A percentile compares a stretch with the other conserved stretches of the same genome.
phyloP scores from a whole-genome alignment of 2,888 invertebrate species.

The Pristionchus fissidentatus region DNA sequence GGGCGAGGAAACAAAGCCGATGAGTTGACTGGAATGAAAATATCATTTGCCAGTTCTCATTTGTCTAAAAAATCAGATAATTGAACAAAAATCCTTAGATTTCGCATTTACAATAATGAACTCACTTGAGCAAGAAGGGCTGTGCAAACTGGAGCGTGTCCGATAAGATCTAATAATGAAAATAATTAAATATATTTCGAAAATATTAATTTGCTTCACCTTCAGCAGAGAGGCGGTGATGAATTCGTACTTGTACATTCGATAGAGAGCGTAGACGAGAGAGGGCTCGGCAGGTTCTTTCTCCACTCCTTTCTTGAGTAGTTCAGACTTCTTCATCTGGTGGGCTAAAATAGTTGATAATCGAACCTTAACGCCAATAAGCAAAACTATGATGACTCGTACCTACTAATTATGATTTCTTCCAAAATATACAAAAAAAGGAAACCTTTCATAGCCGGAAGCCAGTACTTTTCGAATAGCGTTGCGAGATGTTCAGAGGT shows the following conservation, averaged over 20 bases:
- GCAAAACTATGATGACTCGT: too few relatives aligned
- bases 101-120: background rate
- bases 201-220: slow-evolving; percentile 1
- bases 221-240: slow-evolving; percentile 83
- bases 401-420: background rate
- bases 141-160: slow-evolving; percentile 86
- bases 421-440: background rate
- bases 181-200: background rate
- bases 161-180: slow-evolving; percentile 52
- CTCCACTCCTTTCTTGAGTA: too few relatives aligned
- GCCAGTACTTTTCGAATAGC: slow-evolving; percentile 69
- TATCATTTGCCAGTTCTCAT: background rate
- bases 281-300: slow-evolving; percentile 81
- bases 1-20: slow-evolving; percentile 74
- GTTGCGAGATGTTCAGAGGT: slow-evolving; percentile 58
- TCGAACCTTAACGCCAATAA: too few relatives aligned
- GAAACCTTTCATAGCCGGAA: slow-evolving; percentile 57
- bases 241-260: slow-evolving; percentile 90
- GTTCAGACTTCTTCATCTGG: too few relatives aligned
- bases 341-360: too few relatives aligned
- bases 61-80: background rate
- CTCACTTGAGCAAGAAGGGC: slow-evolving; percentile 89
- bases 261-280: slow-evolving; percentile 87
- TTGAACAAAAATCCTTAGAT: background rate
- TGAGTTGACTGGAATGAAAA: slow-evolving; percentile 75